Evolutionary conservation across 1,140 invertebrate genomes (phyloP), one percentile per base, ranked within the genome.

Genomic region (Drosophila ficusphila): DNA sequence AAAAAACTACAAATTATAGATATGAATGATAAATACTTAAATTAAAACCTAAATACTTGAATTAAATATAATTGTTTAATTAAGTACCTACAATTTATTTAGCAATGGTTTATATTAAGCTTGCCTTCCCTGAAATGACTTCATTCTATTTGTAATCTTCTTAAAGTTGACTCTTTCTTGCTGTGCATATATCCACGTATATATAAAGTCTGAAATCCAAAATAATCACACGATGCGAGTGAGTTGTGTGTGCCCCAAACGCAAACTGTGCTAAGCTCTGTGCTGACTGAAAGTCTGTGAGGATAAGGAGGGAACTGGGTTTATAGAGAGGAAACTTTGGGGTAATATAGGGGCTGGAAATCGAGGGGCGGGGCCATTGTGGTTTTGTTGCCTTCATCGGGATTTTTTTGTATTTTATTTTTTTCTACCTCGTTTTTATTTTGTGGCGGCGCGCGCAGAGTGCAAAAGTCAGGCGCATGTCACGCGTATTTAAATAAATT

Each of bases 401-500:
- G 48, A 42, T 33, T 61, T 65, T 54, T 74, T 58, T 72, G n/a
- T 79, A 58, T 36, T 16, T 23, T 49, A 31, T 36, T 31, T 68
- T 76, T 74, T 70, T 56, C 57, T 38, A 56, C 16, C 70, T 42
- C 2, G 34, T 14, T 49, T 41, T 47, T 31, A 42, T 23, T 56
- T 54, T 49, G n/a, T 21, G 61, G 48, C 74, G 58, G 57, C 79
- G 56, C 67, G 79, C 39, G 44, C 72, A 48, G 61, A 76, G 76
- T 86, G 67, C 76, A 85, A 86, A 85, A 85, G 76, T 85, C 81
- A 85, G 72, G 81, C 81, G 81, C 81, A 85, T 85, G 81, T 86
- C 81, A 85, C 81, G 81, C 81, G 72, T 85, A 86, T 86, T 86
- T 79, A 85, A 85, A 85, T 85, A 61, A 62, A 76, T 85, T 86